phyloP scores from a whole-genome alignment of 2,888 invertebrate species.

The Acleris sparsana region DNA sequence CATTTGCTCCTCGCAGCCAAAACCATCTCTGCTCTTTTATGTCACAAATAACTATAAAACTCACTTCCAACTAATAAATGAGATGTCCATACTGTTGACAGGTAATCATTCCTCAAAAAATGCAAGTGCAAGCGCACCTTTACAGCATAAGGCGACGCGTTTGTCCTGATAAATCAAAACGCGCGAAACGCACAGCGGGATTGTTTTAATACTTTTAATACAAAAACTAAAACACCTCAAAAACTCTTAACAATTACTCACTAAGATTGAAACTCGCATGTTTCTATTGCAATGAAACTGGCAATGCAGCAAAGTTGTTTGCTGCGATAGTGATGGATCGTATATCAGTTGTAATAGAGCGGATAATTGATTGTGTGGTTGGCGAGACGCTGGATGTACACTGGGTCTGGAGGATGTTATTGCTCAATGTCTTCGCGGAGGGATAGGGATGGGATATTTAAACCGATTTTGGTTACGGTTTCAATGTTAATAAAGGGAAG shows the following conservation, averaged over 20 bases:
- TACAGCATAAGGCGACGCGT: slow-evolving; percentile 53
- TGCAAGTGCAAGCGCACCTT: slow-evolving; percentile 67
- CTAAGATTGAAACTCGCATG: slow-evolving; percentile 42
- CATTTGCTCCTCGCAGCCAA: too few relatives aligned
- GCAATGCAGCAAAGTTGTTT: slow-evolving; percentile 40
- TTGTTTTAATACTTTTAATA: not conserved
- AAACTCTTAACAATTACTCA: slow-evolving; percentile 21
- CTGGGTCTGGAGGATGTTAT: slow-evolving; percentile 68
- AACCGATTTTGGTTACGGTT: not conserved
- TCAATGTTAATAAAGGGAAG: not conserved
- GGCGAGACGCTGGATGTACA: slow-evolving; percentile 61
- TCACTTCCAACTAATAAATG: too few relatives aligned
- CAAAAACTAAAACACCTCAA: not conserved
- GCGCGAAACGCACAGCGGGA: slow-evolving; percentile 60
- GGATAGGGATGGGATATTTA: slow-evolving; percentile 58
- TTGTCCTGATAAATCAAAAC: slow-evolving; percentile 71
- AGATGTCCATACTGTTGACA: too few relatives aligned
- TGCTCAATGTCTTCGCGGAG: slow-evolving; percentile 70
- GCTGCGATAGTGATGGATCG: slow-evolving; percentile 38
- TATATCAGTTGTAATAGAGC: slow-evolving; percentile 35
- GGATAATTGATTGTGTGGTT: slow-evolving; percentile 36
- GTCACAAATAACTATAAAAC: too few relatives aligned
- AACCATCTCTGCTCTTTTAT: too few relatives aligned
- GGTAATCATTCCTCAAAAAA: slow-evolving; percentile 45
- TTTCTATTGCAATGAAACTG: slow-evolving; percentile 36